These are phyloP conservation scores for Callyntrura guangdongensis DNA, from an alignment of 2,888 invertebrate genomes.

Conservation along the genomic window DNA sequence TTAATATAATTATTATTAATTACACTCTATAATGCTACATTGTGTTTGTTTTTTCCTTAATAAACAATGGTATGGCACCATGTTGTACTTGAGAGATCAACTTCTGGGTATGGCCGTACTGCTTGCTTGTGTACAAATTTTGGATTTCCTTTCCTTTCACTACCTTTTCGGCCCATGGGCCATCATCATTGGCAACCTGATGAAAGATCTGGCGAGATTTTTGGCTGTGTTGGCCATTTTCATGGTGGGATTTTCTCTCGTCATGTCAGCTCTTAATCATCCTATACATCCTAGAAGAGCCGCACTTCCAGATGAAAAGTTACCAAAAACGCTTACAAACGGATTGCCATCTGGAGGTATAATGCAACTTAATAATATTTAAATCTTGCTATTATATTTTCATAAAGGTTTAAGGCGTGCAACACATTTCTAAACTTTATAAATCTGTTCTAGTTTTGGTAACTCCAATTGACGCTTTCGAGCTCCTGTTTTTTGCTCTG, in stretches of 20 bases:
- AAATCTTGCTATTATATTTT: not conserved
- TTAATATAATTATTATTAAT: too few relatives aligned
- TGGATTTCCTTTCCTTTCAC: slow-evolving; percentile 99
- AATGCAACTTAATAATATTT: not conserved
- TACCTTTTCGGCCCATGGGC: slow-evolving; percentile 99
- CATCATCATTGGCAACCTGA: slow-evolving; percentile 98
- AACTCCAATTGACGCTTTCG: slow-evolving; percentile 96
- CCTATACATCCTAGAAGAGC: slow-evolving; percentile 87
- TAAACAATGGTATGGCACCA: slow-evolving; percentile 91
- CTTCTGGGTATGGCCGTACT: slow-evolving; percentile 98
- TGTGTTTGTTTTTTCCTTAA: slow-evolving; percentile 88
- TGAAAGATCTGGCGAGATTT: slow-evolving; percentile 98
- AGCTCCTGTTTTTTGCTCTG: slow-evolving; percentile 99
- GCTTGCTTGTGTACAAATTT: slow-evolving; percentile 98
- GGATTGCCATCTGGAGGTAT: slow-evolving; percentile 87
- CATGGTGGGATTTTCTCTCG: slow-evolving; percentile 99
- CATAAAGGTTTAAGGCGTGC: not conserved
- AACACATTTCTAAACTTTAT: not conserved
- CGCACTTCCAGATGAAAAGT: slow-evolving; percentile 67
- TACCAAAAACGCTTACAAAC: slow-evolving; percentile 84
- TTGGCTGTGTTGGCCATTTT: slow-evolving; percentile 99
- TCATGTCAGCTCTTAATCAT: slow-evolving; percentile 98
- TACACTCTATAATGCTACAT: slow-evolving; percentile 95
- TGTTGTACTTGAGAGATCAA: slow-evolving; percentile 98
- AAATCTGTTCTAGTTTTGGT: slow-evolving; percentile 88